These are phyloP conservation scores for Zaprionus davidi DNA, from an alignment of 1,140 invertebrate species.

Conservation along the genomic window DNA sequence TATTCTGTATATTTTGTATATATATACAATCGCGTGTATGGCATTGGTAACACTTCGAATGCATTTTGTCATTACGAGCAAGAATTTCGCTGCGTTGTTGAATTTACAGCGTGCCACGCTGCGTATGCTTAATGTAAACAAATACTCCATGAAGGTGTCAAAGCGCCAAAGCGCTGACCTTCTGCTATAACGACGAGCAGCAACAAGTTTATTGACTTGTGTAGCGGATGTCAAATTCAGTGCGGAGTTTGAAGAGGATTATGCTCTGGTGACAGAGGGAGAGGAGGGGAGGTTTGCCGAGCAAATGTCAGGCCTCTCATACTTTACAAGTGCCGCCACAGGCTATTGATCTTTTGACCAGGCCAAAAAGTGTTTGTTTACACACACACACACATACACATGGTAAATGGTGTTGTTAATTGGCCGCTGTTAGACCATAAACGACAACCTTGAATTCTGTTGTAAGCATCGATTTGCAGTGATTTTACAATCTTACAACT, in stretches of 20 bases:
- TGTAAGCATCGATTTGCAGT: neutral
- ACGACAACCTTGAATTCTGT: slow-evolving; percentile 4
- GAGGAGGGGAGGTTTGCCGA: neutral
- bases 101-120: slow-evolving; percentile 29
- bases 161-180: slow-evolving; percentile 37
- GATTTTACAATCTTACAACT: slow-evolving; percentile 36
- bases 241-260: slow-evolving; percentile 15
- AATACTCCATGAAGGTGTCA: slow-evolving; percentile 43
- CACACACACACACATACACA: neutral
- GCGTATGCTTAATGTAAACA: slow-evolving; percentile 66
- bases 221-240: slow-evolving; percentile 60
- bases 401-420: slow-evolving; percentile 6
- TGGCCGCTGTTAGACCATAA: neutral
- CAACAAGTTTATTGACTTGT: slow-evolving; percentile 56
- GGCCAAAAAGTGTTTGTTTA: slow-evolving; percentile 1
- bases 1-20: neutral
- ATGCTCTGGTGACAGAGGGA: neutral
- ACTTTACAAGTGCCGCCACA: neutral
- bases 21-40: slow-evolving; percentile 14
- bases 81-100: slow-evolving; percentile 42
- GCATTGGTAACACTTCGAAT: slow-evolving; percentile 52
- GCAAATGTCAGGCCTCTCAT: neutral
- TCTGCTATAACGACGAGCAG: neutral
- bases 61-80: slow-evolving; percentile 19
- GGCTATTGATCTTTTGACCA: slow-evolving; percentile 18